phyloP scores from a whole-genome alignment of 2,888 invertebrate genomes.

The Apoda limacodes region DNA sequence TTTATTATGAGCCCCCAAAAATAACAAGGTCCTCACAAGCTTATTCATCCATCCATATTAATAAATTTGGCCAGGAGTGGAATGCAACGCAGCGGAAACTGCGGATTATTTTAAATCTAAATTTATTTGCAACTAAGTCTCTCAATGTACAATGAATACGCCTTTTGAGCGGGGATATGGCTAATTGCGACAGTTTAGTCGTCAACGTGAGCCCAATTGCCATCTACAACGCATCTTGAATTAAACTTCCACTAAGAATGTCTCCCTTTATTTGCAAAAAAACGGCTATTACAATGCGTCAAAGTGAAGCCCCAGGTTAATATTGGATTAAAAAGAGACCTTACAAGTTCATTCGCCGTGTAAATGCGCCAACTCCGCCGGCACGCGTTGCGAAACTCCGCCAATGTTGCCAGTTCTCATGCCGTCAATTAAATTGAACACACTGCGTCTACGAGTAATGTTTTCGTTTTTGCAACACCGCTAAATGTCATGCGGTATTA shows the following conservation, averaged over 20 bases:
- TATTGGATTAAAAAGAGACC: conserved; percentile 43
- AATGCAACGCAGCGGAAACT: conserved; percentile 17
- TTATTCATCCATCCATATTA: too few species aligned
- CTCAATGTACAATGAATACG: too few species aligned
- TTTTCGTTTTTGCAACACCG: conserved; percentile 19
- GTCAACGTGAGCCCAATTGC: too few species aligned
- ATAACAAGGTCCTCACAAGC: conserved; percentile 3
- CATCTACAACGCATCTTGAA: too few species aligned
- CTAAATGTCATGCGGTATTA: conserved; percentile 27
- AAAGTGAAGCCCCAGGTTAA: conserved; percentile 32
- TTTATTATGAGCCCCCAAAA: too few species aligned
- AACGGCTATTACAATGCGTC: too few species aligned
- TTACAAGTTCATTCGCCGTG: conserved; percentile 24
- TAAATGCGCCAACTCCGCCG: conserved; percentile 6
- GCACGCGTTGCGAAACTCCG: conserved; percentile 16
- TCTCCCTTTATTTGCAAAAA: too few species aligned
- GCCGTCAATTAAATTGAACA: conserved; percentile 19
- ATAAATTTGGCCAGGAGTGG: too few species aligned
- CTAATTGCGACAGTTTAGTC: too few species aligned
- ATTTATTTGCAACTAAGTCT: conserved; percentile 19
- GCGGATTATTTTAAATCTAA: conserved; percentile 21
- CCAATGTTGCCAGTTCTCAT: conserved; percentile 2
- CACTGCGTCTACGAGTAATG: conserved; percentile 25
- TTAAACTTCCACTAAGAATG: too few species aligned
- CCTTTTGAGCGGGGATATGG: too few species aligned